These are phyloP conservation scores for Nyctibius grandis DNA, from an alignment of 2,797 vertebrate genomes.

Conservation along the genomic window DNA sequence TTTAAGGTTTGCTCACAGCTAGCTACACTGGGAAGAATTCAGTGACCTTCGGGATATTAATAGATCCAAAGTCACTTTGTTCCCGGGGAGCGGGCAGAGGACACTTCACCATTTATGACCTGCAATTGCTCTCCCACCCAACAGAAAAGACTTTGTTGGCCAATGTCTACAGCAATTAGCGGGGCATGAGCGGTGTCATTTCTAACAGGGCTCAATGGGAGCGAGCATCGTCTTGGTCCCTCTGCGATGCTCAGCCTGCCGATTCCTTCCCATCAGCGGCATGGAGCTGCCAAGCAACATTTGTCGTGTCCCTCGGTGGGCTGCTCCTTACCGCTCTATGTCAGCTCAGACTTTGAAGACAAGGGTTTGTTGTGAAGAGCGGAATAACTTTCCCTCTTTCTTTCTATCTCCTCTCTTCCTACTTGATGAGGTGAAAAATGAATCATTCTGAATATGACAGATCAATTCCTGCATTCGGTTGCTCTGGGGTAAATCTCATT, in stretches of 20 bases:
- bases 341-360: not conserved
- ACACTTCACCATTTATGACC: not conserved
- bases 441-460: not conserved
- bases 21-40: not conserved
- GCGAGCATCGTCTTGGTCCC: not conserved
- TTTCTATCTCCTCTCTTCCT: not conserved
- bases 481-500: not conserved
- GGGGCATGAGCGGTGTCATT: not conserved
- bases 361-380: not conserved
- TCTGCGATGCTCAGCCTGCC: not conserved
- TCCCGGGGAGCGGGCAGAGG: not conserved
- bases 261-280: not conserved
- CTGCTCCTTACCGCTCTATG: not conserved
- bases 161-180: rapidly evolving
- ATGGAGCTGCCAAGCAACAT: slow-evolving; percentile 55
- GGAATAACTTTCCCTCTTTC: slow-evolving; percentile 3
- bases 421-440: slow-evolving; percentile 25
- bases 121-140: not conserved
- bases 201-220: not conserved
- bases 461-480: not conserved
- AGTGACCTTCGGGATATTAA: slow-evolving; percentile 17
- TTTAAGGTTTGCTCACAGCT: not conserved
- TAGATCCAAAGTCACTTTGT: not conserved
- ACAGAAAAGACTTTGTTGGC: not conserved
- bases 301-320: not conserved